Evolutionary conservation across 1,140 invertebrate species (phyloP).

Genomic region (Fopius arisanus): DNA sequence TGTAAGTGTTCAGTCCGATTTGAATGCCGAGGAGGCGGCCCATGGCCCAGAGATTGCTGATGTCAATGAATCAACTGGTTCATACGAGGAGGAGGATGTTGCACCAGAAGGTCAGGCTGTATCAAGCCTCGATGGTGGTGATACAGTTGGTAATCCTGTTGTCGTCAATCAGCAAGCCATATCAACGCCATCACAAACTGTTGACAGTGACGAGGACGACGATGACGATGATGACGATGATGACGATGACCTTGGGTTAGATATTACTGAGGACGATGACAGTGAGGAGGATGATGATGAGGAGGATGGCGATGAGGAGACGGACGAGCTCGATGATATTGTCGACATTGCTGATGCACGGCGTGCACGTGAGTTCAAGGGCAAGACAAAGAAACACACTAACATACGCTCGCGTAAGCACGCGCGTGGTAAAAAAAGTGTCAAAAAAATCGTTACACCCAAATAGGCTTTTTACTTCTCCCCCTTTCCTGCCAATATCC

Average conservation of each 20-base stretch:
- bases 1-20: constrained; percentile 50
- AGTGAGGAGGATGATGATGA: constrained; percentile 76
- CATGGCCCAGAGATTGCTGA: constrained; percentile 44
- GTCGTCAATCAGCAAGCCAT: constrained; percentile 47
- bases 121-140: constrained; percentile 46
- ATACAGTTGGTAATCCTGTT: constrained; percentile 44
- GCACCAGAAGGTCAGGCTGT: constrained; percentile 59
- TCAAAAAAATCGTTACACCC: constrained; percentile 17
- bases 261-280: constrained; percentile 68
- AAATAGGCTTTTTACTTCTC: constrained; percentile 28
- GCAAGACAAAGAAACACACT: constrained; percentile 63
- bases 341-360: constrained; percentile 74
- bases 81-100: constrained; percentile 69
- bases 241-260: constrained; percentile 52
- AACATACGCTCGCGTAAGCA: constrained; percentile 36
- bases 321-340: constrained; percentile 70
- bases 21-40: constrained; percentile 50
- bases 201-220: constrained; percentile 67
- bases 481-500: too few species aligned
- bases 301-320: constrained; percentile 77
- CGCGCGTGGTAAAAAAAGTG: constrained; percentile 19
- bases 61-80: constrained; percentile 56
- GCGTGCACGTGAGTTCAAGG: constrained; percentile 83
- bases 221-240: constrained; percentile 57
- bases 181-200: constrained; percentile 48